These are phyloP conservation scores for Acrobasis suavella DNA, from an alignment of 2,888 invertebrate genomes.

Conservation along the genomic window DNA sequence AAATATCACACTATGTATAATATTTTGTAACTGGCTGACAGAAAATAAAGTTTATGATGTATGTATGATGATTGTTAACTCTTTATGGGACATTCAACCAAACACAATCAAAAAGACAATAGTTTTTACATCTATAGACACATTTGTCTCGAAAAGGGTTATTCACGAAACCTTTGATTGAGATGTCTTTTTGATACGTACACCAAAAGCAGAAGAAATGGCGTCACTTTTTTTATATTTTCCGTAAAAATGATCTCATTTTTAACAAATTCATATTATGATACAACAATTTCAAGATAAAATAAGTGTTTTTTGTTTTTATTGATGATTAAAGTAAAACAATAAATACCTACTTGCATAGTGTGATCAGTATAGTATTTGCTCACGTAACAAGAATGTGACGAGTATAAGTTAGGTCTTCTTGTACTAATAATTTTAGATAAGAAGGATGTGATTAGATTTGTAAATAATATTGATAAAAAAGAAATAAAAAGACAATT, in stretches of 20 bases:
- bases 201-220: neutral
- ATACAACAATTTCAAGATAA: conserved; percentile 1
- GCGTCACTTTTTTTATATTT: neutral
- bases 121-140: no score
- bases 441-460: conserved; percentile 79
- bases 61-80: conserved; percentile 26
- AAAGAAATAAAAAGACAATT: conserved; percentile 52
- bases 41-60: conserved; percentile 13
- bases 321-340: no score
- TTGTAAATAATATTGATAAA: conserved; percentile 79
- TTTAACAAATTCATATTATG: conserved; percentile 31
- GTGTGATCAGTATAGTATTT: conserved; percentile 30
- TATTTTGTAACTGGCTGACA: neutral
- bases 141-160: no score
- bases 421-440: conserved; percentile 62
- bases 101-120: no score
- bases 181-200: no score
- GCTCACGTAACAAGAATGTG: conserved; percentile 46
- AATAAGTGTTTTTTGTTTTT: no score
- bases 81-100: no score
- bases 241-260: neutral
- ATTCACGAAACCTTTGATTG: neutral
- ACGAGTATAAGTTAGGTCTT: conserved; percentile 54
- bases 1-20: conserved; percentile 18
- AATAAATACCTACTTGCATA: neutral